Conservation (phyloP, 2,888 invertebrate genomes). For the Patella pellucida region DNA sequence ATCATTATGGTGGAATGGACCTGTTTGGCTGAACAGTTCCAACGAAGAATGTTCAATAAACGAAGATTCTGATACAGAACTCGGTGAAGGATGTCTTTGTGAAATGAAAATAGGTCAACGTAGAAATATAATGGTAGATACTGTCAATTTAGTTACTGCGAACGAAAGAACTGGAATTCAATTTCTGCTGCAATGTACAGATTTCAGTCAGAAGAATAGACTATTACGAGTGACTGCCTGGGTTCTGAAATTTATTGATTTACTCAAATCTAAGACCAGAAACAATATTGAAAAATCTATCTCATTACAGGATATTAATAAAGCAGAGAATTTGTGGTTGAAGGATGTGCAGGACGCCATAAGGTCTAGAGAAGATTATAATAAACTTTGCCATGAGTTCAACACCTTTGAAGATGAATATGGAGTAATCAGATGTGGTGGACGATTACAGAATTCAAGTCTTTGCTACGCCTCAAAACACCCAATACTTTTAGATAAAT, state of each 20-base stretch:
- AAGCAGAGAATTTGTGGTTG: background rate
- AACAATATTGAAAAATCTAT: background rate
- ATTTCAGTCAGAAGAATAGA: conserved; percentile 2
- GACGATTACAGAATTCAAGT: background rate
- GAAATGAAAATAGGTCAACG: background rate
- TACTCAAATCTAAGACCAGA: background rate
- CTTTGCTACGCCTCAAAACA: background rate
- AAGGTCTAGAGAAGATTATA: background rate
- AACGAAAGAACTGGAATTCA: background rate
- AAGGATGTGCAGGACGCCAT: background rate
- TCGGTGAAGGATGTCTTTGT: background rate
- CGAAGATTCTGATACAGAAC: background rate
- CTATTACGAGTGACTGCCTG: background rate
- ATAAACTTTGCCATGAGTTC: background rate
- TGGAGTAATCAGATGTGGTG: background rate
- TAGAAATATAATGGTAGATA: background rate
- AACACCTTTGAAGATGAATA: background rate
- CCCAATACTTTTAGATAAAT: background rate
- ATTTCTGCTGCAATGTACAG: background rate
- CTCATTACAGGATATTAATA: background rate
- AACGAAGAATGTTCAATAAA: background rate
- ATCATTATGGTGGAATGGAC: background rate
- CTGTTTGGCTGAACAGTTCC: background rate
- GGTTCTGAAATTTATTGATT: background rate
- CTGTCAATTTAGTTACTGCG: background rate